phyloP scores from a whole-genome alignment of 1,140 invertebrate species.

The Drosophila bocki region DNA sequence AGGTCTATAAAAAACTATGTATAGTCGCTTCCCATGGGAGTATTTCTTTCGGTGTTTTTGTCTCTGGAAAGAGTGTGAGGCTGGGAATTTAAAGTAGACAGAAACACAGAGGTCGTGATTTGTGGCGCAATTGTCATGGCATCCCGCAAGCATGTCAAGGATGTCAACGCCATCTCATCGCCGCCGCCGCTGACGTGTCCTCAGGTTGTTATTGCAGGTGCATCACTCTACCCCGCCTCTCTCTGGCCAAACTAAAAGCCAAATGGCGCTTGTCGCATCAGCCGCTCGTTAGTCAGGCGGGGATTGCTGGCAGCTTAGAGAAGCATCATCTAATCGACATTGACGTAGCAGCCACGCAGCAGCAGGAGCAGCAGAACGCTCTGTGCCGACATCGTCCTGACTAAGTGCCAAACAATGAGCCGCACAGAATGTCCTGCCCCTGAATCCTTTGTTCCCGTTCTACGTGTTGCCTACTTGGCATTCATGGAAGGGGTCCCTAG shows the following conservation, averaged over 20 bases:
- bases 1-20: too few relatives aligned
- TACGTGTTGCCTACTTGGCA: conserved; percentile 36
- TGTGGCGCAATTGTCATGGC: conserved; percentile 71
- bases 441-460: conserved; percentile 24
- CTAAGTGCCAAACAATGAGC: conserved; percentile 81
- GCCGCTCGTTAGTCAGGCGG: conserved; percentile 67
- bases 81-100: conserved; percentile 9
- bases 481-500: conserved; percentile 36
- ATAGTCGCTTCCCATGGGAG: too few relatives aligned
- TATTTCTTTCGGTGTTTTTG: conserved; percentile 10
- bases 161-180: conserved; percentile 58
- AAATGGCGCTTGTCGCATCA: conserved; percentile 79
- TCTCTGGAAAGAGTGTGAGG: not conserved
- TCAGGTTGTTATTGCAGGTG: conserved; percentile 48
- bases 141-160: conserved; percentile 77
- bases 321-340: conserved; percentile 74
- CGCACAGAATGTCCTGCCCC: conserved; percentile 45
- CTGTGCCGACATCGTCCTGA: conserved; percentile 52
- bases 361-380: conserved; percentile 15
- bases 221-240: conserved; percentile 8
- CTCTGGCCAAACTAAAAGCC: conserved; percentile 64
- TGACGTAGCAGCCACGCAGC: conserved; percentile 58
- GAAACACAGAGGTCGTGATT: conserved; percentile 41
- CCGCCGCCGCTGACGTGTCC: conserved; percentile 22
- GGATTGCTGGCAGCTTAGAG: conserved; percentile 47